Base-by-base conservation (phyloP, 2,113 vertebrate genomes). In the Oxyura jamaicensis region DNA sequence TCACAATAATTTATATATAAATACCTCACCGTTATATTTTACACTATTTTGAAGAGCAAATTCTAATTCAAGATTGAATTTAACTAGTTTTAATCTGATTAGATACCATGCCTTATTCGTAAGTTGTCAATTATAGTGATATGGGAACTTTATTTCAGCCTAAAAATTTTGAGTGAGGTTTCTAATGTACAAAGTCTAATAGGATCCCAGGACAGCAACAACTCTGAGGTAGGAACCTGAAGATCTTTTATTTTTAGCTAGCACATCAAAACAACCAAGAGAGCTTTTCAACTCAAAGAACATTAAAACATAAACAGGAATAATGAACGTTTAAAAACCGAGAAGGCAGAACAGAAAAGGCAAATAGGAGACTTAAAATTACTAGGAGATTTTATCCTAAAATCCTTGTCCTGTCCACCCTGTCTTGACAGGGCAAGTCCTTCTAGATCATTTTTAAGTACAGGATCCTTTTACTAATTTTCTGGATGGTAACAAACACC, bases 1-100 rank as follows among this genome's bases (percentile, higher is more conserved):
- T 11, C 1, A 13, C 6, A 52, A 13, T 31, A 36, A 1, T 63
- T 72, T 68, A 23, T 56, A 11, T 0, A 0, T 63, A 53, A 53
- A 53, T 28, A 11, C 31, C 3, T 59, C 29, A 44, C 28, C 63
- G 11, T 66, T 46, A 60, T 7, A 56, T 8, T 69, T 68, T 18
- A 46, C 17, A 69, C 36, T 41, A 74, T 36, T 82, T 90, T 82
- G 46, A 71, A 82, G 21, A 53, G 12, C 39, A 72, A 55, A 67
- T 66, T 60, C 33, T 66, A 28, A 42, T 42, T 77, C 36, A 75
- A 75, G 56, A 72, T 11, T 79, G 36, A 71, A 60, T 88, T 78
- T 20, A 85, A 10, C 6, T 71, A 8, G 7, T 6, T 85, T 76
- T 56, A 12, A 69, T 69, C 33, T 18, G 39, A 5, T 39, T 82